phyloP scores from a whole-genome alignment of 2,797 vertebrate genomes.

The Acipenser ruthenus region DNA sequence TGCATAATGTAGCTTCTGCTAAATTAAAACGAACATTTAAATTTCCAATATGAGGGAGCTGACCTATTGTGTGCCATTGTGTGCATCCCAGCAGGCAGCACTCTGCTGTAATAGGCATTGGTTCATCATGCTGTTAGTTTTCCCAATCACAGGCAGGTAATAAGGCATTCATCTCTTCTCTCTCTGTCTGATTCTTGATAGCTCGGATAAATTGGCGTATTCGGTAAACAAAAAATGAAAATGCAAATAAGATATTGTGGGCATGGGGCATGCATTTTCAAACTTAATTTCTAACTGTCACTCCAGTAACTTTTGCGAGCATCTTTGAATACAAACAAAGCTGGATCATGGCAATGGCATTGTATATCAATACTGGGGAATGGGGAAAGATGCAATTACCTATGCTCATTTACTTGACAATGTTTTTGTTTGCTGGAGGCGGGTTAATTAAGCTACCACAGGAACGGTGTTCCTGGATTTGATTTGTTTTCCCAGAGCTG shows the following conservation, averaged over 20 bases:
- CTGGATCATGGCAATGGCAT: too few species aligned
- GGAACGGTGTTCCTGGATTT: too few species aligned
- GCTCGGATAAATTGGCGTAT: slow-evolving; percentile 47
- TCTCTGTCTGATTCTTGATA: slow-evolving; percentile 35
- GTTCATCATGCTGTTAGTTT: slow-evolving; percentile 22
- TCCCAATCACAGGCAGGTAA: slow-evolving; percentile 35
- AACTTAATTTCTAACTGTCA: slow-evolving; percentile 64
- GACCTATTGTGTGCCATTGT: slow-evolving; percentile 17
- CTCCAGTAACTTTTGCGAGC: slow-evolving; percentile 35
- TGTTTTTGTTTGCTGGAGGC: too few species aligned
- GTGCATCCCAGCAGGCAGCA: slow-evolving; percentile 19
- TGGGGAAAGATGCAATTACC: too few species aligned
- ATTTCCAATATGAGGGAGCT: slow-evolving; percentile 36
- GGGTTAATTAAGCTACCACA: too few species aligned
- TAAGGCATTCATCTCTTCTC: slow-evolving; percentile 39
- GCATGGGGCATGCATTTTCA: slow-evolving; percentile 56
- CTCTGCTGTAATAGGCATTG: slow-evolving; percentile 6
- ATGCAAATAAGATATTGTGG: slow-evolving; percentile 64
- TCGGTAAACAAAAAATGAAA: slow-evolving; percentile 75
- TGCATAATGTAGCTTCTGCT: slow-evolving; percentile 65
- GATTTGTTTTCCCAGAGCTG: too few species aligned
- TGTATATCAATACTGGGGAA: too few species aligned
- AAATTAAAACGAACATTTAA: slow-evolving; percentile 55
- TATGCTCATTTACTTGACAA: too few species aligned
- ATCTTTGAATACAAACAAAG: background rate